These are phyloP conservation scores for Phortica variegata DNA, from an alignment of 1,140 invertebrate species.

Conservation along the genomic window DNA sequence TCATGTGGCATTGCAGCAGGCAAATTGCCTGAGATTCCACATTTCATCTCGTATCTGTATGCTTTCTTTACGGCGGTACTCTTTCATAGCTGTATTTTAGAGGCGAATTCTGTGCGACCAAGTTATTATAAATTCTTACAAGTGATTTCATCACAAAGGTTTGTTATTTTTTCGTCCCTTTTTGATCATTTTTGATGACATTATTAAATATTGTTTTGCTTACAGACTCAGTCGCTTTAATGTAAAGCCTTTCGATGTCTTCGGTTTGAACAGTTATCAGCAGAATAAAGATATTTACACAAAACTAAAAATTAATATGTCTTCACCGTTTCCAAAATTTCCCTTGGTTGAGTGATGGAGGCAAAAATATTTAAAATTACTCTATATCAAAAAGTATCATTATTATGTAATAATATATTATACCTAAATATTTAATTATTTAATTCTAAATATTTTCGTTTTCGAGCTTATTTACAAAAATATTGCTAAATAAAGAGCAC, in stretches of 20 bases:
- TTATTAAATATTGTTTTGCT: conserved; percentile 6
- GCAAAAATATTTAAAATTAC: conserved; percentile 6
- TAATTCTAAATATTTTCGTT: not conserved
- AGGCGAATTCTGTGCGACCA: conserved; percentile 72
- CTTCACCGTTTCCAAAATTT: conserved; percentile 26
- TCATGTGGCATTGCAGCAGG: conserved; percentile 61
- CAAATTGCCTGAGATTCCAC: conserved; percentile 63
- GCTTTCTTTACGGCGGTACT: conserved; percentile 74
- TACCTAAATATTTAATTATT: too few relatives aligned
- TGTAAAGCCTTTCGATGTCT: conserved; percentile 61
- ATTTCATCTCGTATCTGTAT: conserved; percentile 69
- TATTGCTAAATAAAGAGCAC: conserved; percentile 23
- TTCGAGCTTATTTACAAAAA: not conserved
- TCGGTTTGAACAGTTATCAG: conserved; percentile 60
- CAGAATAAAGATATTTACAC: conserved; percentile 57
- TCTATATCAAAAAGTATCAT: not conserved
- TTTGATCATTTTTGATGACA: too few relatives aligned
- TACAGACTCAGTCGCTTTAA: conserved; percentile 37
- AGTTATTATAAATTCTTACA: conserved; percentile 86
- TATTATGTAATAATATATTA: too few relatives aligned
- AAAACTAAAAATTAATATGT: conserved; percentile 32
- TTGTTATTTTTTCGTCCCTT: too few relatives aligned
- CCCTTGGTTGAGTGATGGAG: conserved; percentile 35
- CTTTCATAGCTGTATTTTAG: conserved; percentile 76
- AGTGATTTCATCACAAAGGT: too few relatives aligned